A percentile compares a stretch with the other conserved stretches of the same genome.
phyloP scores from a whole-genome alignment of 2,888 invertebrate species.

The Cryptocephalus primarius region DNA sequence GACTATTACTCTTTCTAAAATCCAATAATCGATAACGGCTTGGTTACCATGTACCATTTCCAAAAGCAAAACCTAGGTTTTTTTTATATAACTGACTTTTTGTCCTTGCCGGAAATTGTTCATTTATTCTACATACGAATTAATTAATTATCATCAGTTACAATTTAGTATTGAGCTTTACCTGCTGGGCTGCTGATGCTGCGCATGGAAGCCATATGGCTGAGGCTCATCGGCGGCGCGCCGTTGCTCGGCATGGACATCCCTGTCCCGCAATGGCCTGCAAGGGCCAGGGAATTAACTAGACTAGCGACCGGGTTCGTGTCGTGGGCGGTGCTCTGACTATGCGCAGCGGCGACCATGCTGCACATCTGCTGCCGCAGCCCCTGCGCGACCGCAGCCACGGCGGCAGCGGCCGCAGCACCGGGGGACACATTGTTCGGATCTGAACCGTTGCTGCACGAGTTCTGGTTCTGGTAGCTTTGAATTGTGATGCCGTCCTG shows the following conservation, averaged over 20 bases:
- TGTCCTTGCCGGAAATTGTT: too few relatives aligned
- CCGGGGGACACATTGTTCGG: constrained; percentile 51
- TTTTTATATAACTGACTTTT: too few relatives aligned
- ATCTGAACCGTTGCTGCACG: constrained; percentile 46
- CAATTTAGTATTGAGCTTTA: neutral
- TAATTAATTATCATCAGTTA: too few relatives aligned
- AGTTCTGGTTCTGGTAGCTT: constrained; percentile 45
- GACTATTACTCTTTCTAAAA: too few relatives aligned
- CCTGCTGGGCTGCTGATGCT: constrained; percentile 35
- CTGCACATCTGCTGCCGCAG: constrained; percentile 79
- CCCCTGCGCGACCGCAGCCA: constrained; percentile 77
- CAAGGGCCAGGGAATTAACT: constrained; percentile 35
- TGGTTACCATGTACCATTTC: too few relatives aligned
- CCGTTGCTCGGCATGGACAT: constrained; percentile 32
- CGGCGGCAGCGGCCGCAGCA: constrained; percentile 72
- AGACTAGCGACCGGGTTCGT: constrained; percentile 35
- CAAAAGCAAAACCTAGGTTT: too few relatives aligned
- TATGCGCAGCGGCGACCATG: constrained; percentile 60
- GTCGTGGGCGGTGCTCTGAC: constrained; percentile 41
- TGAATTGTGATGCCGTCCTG: constrained; percentile 53
- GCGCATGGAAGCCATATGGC: constrained; percentile 35
- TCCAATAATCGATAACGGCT: too few relatives aligned
- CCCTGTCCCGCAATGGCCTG: constrained; percentile 30
- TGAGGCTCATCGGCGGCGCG: constrained; percentile 33
- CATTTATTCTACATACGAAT: too few relatives aligned